These are phyloP conservation scores for Echinometra lucunter DNA, from an alignment of 53 echinoderm and acorn worm species.

Conservation along the genomic window DNA sequence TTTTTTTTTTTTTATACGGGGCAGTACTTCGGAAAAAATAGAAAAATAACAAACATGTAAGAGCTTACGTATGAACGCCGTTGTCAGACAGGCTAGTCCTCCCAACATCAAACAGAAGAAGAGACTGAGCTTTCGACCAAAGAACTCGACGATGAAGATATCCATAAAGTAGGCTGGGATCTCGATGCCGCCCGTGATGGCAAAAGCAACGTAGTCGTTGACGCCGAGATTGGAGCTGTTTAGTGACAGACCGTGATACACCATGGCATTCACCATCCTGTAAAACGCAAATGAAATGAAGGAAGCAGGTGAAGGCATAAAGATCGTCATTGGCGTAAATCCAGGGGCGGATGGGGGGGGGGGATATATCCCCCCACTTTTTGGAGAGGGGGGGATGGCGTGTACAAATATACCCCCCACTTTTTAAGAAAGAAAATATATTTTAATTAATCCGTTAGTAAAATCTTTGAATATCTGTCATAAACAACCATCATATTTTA, in stretches of 20 bases:
- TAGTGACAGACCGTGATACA: constrained; percentile 79
- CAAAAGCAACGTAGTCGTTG: constrained; percentile 80
- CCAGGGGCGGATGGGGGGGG: no score
- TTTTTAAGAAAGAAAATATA: no score
- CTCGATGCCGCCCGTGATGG: constrained; percentile 75
- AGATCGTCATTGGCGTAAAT: background rate
- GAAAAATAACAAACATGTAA: background rate
- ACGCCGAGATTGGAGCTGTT: constrained; percentile 77
- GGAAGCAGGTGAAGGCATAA: background rate
- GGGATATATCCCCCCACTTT: no score
- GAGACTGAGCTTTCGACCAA: constrained; percentile 69
- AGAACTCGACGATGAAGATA: constrained; percentile 63
- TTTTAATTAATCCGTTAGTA: no score
- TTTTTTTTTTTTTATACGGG: no score
- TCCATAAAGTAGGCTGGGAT: constrained; percentile 71
- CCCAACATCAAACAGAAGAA: constrained; percentile 68
- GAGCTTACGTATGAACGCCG: constrained; percentile 70
- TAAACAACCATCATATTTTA: no score
- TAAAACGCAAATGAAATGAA: background rate
- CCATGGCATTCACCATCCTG: constrained; percentile 82
- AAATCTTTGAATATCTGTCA: no score
- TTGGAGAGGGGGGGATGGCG: no score
- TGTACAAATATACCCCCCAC: no score
- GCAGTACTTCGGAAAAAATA: no score
- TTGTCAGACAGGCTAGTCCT: constrained; percentile 70